These are phyloP conservation scores for Anadara kagoshimensis DNA, from an alignment of 1,140 invertebrate species.

Conservation along the genomic window DNA sequence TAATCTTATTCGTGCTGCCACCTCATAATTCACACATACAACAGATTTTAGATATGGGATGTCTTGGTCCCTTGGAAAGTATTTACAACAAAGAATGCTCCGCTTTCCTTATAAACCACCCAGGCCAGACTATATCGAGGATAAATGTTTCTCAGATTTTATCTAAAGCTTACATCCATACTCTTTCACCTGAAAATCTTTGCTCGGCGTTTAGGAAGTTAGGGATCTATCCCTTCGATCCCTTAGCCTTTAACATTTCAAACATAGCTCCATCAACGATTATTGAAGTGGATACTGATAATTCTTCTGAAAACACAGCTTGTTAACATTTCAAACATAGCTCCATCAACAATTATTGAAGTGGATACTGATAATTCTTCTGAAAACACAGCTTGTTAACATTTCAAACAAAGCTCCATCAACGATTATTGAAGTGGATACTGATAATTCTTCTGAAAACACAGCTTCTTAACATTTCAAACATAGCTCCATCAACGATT, in stretches of 20 bases:
- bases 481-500: no score
- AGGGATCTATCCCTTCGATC: conserved; percentile 1
- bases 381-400: no score
- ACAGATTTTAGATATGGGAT: conserved; percentile 33
- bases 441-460: no score
- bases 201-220: conserved; percentile 9
- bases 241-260: not conserved
- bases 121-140: conserved; percentile 1
- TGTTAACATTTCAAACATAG: no score
- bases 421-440: no score
- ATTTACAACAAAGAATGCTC: conserved; percentile 29
- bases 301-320: no score
- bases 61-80: conserved; percentile 29
- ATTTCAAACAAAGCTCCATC: no score
- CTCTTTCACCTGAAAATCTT: conserved; percentile 17
- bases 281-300: no score
- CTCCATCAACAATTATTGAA: no score
- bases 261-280: no score
- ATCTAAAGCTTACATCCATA: conserved; percentile 16
- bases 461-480: no score
- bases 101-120: conserved; percentile 2
- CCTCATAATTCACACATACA: conserved; percentile 32
- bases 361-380: no score
- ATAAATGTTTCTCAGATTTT: conserved; percentile 26
- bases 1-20: conserved; percentile 37